These are phyloP conservation scores for Oligia latruncula DNA, from an alignment of 2,888 invertebrate genomes.

Conservation along the genomic window DNA sequence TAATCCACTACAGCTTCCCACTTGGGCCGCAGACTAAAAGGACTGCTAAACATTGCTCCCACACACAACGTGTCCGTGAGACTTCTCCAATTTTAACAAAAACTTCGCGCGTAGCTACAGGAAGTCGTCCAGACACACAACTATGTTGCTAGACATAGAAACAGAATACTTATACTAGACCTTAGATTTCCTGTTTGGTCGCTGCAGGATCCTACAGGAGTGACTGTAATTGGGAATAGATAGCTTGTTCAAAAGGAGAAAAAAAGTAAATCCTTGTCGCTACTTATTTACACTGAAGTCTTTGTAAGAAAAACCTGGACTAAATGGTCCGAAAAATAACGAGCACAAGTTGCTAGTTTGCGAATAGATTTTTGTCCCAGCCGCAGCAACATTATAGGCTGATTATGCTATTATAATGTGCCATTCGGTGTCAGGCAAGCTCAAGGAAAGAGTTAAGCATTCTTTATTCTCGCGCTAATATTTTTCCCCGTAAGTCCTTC, in stretches of 20 bases:
- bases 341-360: neutral
- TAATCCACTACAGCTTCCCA: neutral
- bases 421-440: neutral
- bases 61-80: conserved; percentile 51
- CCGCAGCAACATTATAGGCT: neutral
- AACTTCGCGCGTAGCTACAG: conserved; percentile 16
- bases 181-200: neutral
- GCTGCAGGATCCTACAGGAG: neutral
- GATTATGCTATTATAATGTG: neutral
- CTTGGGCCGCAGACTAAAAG: conserved; percentile 12
- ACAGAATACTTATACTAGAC: too few relatives aligned
- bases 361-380: neutral
- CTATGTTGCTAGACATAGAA: neutral
- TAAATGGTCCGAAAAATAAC: neutral
- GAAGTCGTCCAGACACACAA: conserved; percentile 23
- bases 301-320: neutral
- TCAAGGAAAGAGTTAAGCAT: neutral
- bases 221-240: neutral
- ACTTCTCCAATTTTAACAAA: conserved; percentile 42
- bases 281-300: neutral
- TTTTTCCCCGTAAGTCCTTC: neutral
- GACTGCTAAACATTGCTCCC: conserved; percentile 38
- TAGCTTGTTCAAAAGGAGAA: neutral
- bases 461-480: neutral
- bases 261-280: neutral